Evolutionary conservation across 2,888 invertebrate species (phyloP), one percentile per base, ranked within the genome.

Genomic region (Microctonus aethiopoides): DNA sequence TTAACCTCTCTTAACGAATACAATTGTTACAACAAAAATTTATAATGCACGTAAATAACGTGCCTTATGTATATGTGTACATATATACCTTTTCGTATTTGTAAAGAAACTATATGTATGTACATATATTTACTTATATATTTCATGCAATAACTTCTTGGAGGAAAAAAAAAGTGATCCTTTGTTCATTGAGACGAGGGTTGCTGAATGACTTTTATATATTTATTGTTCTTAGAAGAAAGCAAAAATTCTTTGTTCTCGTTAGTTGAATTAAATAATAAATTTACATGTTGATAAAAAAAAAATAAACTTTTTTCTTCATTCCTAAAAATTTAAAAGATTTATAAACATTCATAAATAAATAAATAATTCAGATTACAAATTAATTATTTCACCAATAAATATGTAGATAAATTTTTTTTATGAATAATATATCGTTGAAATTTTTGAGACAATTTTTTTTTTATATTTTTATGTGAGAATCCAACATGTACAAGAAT

Each of bases 21-120:
- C 74, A 51, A 79, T 76, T 78, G 78, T 78, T 52, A 39, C 36
- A 22, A 60, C 16, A 68, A n/a, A 76, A 76, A 78, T 76, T 63
- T 77, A 75, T 73, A 76, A 46, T n/a, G 2, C 46, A 74, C 74
- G 57, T 74, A 74, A 76, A 76, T 73, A 68, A 54, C 54, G 22
- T 22, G 54, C n/a, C n/a, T n/a, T n/a, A n/a, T n/a, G n/a, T n/a
- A n/a, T n/a, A n/a, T n/a, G n/a, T n/a, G n/a, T n/a, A n/a, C n/a
- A n/a, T 46, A 46, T 46, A 46, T n/a, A 16, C 16, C 2, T 20
- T 10, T 32, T 26, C 16, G n/a, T 10, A 57, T 29, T 57, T 34
- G 24, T 54, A 54, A 24, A 26, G 54, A 11, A 10, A n/a, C 7
- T 46, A 7, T 3, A 16, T 16, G n/a, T n/a, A n/a, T n/a, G n/a